Conservation (phyloP, 2,888 invertebrate species). For the Petrolisthes manimaculis region DNA sequence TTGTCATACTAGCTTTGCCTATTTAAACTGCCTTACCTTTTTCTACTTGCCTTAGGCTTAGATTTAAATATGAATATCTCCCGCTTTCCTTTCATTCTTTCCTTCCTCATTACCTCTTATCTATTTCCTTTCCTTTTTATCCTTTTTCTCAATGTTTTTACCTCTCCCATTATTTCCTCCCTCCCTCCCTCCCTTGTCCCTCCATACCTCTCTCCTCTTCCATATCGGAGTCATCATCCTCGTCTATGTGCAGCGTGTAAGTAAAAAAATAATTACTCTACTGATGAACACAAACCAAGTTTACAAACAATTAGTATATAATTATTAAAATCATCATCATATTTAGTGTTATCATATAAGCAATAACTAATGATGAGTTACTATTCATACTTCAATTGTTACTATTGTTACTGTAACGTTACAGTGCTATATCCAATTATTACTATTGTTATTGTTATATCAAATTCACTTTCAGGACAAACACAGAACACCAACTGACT, state of each 20-base stretch:
- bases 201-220: conserved; percentile 67
- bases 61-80: too few relatives aligned
- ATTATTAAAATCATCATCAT: not conserved
- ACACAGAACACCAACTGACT: too few relatives aligned
- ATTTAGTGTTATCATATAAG: not conserved
- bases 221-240: conserved; percentile 68
- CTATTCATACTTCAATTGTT: too few relatives aligned
- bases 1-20: too few relatives aligned
- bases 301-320: not conserved
- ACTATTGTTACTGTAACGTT: too few relatives aligned
- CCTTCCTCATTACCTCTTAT: not conserved
- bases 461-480: too few relatives aligned
- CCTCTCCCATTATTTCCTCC: not conserved
- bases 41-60: too few relatives aligned
- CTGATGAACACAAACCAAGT: not conserved
- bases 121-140: not conserved
- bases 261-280: not conserved
- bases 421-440: too few relatives aligned
- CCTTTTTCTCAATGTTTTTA: not conserved
- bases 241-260: conserved; percentile 48
- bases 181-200: not conserved
- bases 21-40: too few relatives aligned
- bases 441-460: too few relatives aligned
- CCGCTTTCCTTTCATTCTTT: too few relatives aligned
- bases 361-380: not conserved